Conservation (phyloP, 2,888 invertebrate genomes). For the Drosophila tanythrix region DNA sequence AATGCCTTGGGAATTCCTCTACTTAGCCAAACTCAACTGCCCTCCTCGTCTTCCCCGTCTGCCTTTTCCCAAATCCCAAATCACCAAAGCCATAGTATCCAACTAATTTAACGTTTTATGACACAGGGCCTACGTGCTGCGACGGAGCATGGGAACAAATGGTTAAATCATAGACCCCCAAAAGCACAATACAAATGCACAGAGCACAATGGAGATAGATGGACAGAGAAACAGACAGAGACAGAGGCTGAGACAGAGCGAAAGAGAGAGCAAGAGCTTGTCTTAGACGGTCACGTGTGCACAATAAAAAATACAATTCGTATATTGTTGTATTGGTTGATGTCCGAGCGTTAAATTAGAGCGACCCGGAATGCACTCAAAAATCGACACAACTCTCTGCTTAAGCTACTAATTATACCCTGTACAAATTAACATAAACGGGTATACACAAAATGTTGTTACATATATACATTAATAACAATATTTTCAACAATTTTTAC, state of each 20-base stretch:
- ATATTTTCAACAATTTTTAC: too few relatives aligned
- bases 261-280: background rate
- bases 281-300: constrained; percentile 59
- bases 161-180: constrained; percentile 70
- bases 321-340: constrained; percentile 37
- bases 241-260: background rate
- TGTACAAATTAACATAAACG: background rate
- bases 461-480: too few relatives aligned
- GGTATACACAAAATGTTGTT: background rate
- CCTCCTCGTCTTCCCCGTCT: background rate
- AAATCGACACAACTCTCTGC: constrained; percentile 1
- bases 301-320: constrained; percentile 73
- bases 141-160: constrained; percentile 70
- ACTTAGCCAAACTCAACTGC: background rate
- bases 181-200: constrained; percentile 8
- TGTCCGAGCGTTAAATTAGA: constrained; percentile 27
- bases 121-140: constrained; percentile 70
- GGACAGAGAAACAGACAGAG: background rate
- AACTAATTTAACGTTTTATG: constrained; percentile 80
- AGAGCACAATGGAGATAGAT: background rate
- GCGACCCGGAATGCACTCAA: constrained; percentile 9
- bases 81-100: constrained; percentile 55
- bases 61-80: constrained; percentile 11
- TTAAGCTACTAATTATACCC: constrained; percentile 27
- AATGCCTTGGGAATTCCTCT: constrained; percentile 62